Evolutionary conservation across 2,113 vertebrate species (phyloP).

Genomic region (Ptychochromis oligacanthus): DNA sequence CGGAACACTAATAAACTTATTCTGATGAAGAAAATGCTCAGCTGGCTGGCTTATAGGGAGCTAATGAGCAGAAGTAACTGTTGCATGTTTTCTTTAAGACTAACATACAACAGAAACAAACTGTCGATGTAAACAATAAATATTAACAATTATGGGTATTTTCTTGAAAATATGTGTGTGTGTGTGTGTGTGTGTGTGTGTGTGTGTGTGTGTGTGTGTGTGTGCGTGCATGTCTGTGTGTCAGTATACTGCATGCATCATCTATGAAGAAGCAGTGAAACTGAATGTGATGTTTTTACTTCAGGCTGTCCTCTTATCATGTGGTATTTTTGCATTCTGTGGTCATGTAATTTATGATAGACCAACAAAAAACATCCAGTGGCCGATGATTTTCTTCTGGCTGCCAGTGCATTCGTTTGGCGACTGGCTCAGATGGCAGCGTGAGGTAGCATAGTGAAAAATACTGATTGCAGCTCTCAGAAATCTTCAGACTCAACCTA

Average conservation of each 20-base stretch:
- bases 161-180: slow-evolving; percentile 4
- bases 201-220: too few relatives aligned
- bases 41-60: too few relatives aligned
- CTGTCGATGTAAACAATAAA: too few relatives aligned
- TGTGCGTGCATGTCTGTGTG: too few relatives aligned
- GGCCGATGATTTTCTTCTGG: slow-evolving; percentile 11
- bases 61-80: too few relatives aligned
- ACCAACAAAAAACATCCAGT: not conserved
- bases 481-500: not conserved
- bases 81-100: too few relatives aligned
- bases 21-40: too few relatives aligned
- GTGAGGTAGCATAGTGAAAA: not conserved
- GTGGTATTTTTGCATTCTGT: slow-evolving; percentile 4
- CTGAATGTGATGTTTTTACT: not conserved
- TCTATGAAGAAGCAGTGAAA: not conserved
- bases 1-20: too few relatives aligned
- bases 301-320: not conserved
- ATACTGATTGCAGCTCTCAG: not conserved
- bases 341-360: not conserved
- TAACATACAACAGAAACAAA: too few relatives aligned
- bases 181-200: slow-evolving; percentile 5
- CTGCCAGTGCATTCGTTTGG: not conserved
- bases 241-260: not conserved
- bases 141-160: too few relatives aligned
- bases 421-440: not conserved